A percentile compares a stretch with the other conserved stretches of the same genome.
phyloP scores from a whole-genome alignment of 2,888 invertebrate genomes.

The Ecliptopera silaceata region DNA sequence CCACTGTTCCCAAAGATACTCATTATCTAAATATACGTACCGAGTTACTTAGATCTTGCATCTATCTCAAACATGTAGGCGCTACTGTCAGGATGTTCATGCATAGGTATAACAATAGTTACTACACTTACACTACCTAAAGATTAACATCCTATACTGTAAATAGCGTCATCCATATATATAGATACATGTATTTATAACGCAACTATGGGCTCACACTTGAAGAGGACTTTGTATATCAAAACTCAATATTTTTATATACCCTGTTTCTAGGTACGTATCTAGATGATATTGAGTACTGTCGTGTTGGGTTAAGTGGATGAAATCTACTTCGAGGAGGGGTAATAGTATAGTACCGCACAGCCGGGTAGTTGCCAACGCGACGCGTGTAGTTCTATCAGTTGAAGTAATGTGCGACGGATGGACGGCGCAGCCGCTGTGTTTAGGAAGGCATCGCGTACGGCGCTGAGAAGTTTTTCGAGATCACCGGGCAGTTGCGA shows the following conservation, averaged over 20 bases:
- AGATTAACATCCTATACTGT: no score
- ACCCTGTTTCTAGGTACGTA: neutral
- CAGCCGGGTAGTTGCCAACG: constrained; percentile 96
- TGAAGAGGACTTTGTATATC: no score
- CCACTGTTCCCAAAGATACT: neutral
- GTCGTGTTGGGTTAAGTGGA: neutral
- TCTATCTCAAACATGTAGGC: no score
- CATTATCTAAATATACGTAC: no score
- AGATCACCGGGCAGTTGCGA: constrained; percentile 90
- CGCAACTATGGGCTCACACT: neutral
- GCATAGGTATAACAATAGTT: no score
- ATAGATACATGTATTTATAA: no score
- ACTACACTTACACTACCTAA: no score
- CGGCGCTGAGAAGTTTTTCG: constrained; percentile 89
- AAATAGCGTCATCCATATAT: neutral
- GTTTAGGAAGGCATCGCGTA: constrained; percentile 93
- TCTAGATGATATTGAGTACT: constrained; percentile 12
- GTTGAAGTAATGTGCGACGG: constrained; percentile 92
- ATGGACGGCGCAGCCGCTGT: constrained; percentile 89
- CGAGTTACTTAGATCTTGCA: no score
- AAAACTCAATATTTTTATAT: no score
- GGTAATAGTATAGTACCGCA: constrained; percentile 94
- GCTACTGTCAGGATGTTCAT: no score
- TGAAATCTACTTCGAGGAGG: constrained; percentile 78
- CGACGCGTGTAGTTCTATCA: constrained; percentile 95